Conservation (phyloP, 2,888 invertebrate species). For the Thyatira batis region DNA sequence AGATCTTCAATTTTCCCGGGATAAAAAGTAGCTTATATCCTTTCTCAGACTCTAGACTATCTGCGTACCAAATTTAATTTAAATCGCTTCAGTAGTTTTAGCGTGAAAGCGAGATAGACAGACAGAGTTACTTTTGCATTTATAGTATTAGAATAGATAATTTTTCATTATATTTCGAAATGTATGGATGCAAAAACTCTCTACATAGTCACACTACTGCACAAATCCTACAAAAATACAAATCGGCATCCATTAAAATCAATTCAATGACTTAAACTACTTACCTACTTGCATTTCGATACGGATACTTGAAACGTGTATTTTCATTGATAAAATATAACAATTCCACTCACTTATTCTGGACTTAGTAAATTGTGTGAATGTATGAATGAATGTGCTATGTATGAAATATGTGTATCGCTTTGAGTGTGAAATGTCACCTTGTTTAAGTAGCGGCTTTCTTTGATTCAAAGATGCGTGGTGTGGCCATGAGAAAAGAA, state of each 20-base stretch:
- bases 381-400: slow-evolving; percentile 27
- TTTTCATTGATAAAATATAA: slow-evolving; percentile 1
- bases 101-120: too few relatives aligned
- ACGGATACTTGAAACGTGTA: not conserved
- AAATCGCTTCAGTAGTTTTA: too few relatives aligned
- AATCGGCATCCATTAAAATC: slow-evolving; percentile 10
- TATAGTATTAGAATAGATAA: too few relatives aligned
- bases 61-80: too few relatives aligned
- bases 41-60: too few relatives aligned
- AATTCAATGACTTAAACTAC: not conserved
- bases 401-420: slow-evolving; percentile 32
- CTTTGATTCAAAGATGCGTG: slow-evolving; percentile 51
- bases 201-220: not conserved
- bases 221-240: slow-evolving; percentile 13
- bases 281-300: not conserved
- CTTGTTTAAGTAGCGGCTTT: slow-evolving; percentile 66
- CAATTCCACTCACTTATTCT: slow-evolving; percentile 1
- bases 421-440: slow-evolving; percentile 54
- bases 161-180: too few relatives aligned
- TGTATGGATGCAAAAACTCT: too few relatives aligned
- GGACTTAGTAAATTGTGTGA: slow-evolving; percentile 16
- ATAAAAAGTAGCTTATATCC: too few relatives aligned
- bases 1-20: too few relatives aligned
- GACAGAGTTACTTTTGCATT: too few relatives aligned
- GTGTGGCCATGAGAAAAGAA: slow-evolving; percentile 26